Evolutionary conservation across 1,140 invertebrate genomes (phyloP), one percentile per base, ranked within the genome.

Genomic region (Pseudobourletiella spinata): DNA sequence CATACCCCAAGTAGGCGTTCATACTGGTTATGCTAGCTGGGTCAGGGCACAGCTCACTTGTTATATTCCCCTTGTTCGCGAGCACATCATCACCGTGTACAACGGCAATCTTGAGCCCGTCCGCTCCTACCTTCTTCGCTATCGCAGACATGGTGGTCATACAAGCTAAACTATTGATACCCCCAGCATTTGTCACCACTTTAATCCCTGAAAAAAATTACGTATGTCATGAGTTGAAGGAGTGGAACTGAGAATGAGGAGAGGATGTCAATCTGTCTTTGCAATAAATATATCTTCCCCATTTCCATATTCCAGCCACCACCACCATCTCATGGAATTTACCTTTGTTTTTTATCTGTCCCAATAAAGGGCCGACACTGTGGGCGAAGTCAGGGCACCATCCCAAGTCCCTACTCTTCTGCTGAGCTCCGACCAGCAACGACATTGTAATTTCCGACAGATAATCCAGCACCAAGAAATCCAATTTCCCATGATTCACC

Each of bases 401-500:
- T n/a, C 80, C 80, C 57, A 79, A 35, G 57, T 71, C 74, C 43
- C 72, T 73, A 51, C 73, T 70, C 66, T 79, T 79, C 16, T 71
- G 70, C 48, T 61, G 52, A 20, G 75, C 75, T 57, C 76, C 77
- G n/a, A 75, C 75, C 18, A 80, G 73, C 0, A 80, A 71, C 3
- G 78, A 79, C 80, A 81, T 81, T n/a, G 80, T 81, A 18, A 81
- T 77, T 72, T 81, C 80, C 11, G 80, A 80, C 16, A 81, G 69
- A 64, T 80, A 81, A 63, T 81, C 80, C 71, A 78, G 75, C 42
- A 81, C 76, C 30, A 81, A 68, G 67, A 74, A 81, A 65, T 81
- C 77, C 8, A 81, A 30, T 16, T 78, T 76, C 1, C 76, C 75
- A 51, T 73, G 66, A 62, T 77, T 73, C 3, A 80, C 76, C 8